These are phyloP conservation scores for Alcis repandata DNA, from an alignment of 2,888 invertebrate genomes.

Conservation along the genomic window DNA sequence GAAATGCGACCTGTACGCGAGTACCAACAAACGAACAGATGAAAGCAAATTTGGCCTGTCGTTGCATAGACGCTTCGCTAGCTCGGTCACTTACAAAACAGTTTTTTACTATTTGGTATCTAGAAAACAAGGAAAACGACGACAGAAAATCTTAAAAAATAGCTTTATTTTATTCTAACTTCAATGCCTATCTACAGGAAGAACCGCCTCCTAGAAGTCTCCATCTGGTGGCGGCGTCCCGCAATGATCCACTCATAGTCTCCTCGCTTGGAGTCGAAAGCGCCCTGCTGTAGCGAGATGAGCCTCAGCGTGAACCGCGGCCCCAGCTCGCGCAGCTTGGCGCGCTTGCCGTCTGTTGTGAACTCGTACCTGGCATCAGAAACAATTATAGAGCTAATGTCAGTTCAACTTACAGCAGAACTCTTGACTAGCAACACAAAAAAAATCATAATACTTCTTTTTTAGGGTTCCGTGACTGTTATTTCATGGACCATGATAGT, in stretches of 20 bases:
- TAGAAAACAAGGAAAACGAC: background rate
- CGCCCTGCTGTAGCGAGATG: conserved; percentile 97
- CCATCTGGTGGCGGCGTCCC: conserved; percentile 96
- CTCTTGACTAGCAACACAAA: too few relatives aligned
- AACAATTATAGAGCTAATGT: background rate
- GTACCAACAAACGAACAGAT: too few relatives aligned
- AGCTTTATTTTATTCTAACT: conserved; percentile 3
- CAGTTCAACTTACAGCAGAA: too few relatives aligned
- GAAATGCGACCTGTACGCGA: too few relatives aligned
- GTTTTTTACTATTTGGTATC: conserved; percentile 13
- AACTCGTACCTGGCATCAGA: conserved; percentile 91
- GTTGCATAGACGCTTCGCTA: too few relatives aligned
- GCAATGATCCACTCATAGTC: conserved; percentile 98
- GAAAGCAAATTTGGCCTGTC: too few relatives aligned
- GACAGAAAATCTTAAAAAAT: conserved; percentile 6
- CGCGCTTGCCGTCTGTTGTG: conserved; percentile 91
- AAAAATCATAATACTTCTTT: too few relatives aligned
- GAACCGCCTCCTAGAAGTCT: conserved; percentile 96
- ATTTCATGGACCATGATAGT: too few relatives aligned
- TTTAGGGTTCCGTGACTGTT: too few relatives aligned
- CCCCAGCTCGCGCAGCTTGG: conserved; percentile 96
- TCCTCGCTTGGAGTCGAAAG: conserved; percentile 98
- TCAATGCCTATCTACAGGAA: conserved; percentile 88
- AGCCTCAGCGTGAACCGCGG: conserved; percentile 98
- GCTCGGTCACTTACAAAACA: too few relatives aligned